A percentile compares a stretch with the other conserved stretches of the same genome.
Conservation (phyloP, 2,888 invertebrate genomes). For the Alviniconcha strummeri region DNA sequence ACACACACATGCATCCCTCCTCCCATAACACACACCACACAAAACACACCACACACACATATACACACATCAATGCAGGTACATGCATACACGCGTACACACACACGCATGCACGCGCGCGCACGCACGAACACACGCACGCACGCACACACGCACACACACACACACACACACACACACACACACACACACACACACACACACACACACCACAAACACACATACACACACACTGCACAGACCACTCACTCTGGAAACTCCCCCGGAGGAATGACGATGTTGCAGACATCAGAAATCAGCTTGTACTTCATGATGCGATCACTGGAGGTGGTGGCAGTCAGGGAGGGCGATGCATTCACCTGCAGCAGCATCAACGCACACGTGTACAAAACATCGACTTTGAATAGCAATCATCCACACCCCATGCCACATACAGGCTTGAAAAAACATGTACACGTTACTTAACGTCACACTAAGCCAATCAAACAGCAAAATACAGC, state of each 20-base stretch:
- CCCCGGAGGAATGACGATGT: conserved; percentile 90
- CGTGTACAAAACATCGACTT: no score
- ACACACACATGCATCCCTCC: no score
- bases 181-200: not conserved
- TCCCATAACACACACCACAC: no score
- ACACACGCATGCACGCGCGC: not conserved
- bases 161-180: not conserved
- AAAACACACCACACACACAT: no score
- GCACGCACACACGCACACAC: not conserved
- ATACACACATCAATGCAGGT: no score
- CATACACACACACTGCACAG: not conserved
- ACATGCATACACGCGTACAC: no score
- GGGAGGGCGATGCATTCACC: conserved; percentile 96
- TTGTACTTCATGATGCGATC: conserved; percentile 95
- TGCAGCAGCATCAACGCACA: conserved; percentile 55
- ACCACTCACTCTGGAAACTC: conserved; percentile 84
- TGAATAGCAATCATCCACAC: no score
- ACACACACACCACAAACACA: not conserved
- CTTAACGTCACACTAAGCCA: no score
- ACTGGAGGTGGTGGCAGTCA: conserved; percentile 94
- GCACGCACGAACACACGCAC: not conserved
- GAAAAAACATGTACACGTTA: no score
- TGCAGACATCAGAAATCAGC: conserved; percentile 92
- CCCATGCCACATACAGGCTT: no score
- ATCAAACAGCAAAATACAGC: no score